Percentiles rank a stretch among this genome's conserved stretches.
Conservation (phyloP, 2,888 invertebrate species). For the Amiota minor region DNA sequence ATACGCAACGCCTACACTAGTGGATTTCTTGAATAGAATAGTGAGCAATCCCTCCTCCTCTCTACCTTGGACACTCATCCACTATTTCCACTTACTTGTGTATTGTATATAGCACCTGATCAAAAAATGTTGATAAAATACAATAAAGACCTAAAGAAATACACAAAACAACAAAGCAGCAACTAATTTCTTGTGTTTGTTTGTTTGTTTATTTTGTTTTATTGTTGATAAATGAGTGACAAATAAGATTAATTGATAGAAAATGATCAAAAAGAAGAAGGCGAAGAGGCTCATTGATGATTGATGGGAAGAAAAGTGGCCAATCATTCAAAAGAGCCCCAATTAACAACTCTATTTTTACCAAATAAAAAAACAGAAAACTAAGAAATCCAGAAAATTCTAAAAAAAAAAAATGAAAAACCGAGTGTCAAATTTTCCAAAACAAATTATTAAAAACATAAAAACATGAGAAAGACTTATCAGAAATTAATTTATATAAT, state of each 20-base stretch:
- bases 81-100: neutral
- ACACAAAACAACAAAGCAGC: neutral
- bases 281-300: slow-evolving; percentile 24
- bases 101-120: slow-evolving; percentile 7
- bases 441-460: too few relatives aligned
- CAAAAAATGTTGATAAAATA: slow-evolving; percentile 3
- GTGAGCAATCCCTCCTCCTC: neutral
- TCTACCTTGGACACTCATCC: neutral
- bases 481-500: neutral
- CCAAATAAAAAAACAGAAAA: too few relatives aligned
- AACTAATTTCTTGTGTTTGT: neutral
- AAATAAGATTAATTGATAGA: slow-evolving; percentile 66
- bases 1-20: slow-evolving; percentile 14
- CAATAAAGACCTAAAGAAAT: slow-evolving; percentile 3
- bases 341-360: too few relatives aligned
- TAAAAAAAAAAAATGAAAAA: too few relatives aligned
- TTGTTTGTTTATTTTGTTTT: slow-evolving; percentile 41
- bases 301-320: neutral
- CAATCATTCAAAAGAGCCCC: neutral
- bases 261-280: neutral
- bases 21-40: neutral
- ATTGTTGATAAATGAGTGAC: slow-evolving; percentile 57
- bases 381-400: too few relatives aligned
- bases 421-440: too few relatives aligned
- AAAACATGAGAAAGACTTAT: too few relatives aligned